Evolutionary conservation across 2,113 vertebrate genomes (phyloP).

Genomic region (Xyliphius kryptos): DNA sequence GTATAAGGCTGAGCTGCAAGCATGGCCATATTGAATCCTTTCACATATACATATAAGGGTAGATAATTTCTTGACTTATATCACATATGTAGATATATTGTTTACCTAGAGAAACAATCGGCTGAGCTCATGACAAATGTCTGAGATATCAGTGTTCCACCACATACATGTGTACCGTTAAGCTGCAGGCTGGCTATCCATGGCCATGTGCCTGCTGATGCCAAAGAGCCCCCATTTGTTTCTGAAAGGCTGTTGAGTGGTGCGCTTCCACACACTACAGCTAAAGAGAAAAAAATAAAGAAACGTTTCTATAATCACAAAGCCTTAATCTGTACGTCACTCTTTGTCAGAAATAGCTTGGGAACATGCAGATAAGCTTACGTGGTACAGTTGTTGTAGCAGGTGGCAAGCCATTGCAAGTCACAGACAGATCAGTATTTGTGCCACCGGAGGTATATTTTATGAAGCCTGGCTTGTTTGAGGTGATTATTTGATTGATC

Average conservation of each 20-base stretch:
- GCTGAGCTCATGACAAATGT: slow-evolving; percentile 58
- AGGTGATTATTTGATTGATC: slow-evolving; percentile 26
- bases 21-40: too few species aligned
- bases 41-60: too few species aligned
- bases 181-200: slow-evolving; percentile 70
- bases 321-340: not conserved
- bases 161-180: slow-evolving; percentile 51
- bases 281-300: slow-evolving; percentile 27
- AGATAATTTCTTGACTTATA: too few species aligned
- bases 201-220: slow-evolving; percentile 52
- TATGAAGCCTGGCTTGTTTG: slow-evolving; percentile 40
- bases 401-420: not conserved
- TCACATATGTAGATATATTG: too few species aligned
- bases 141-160: slow-evolving; percentile 59
- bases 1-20: too few species aligned
- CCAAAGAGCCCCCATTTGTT: slow-evolving; percentile 2
- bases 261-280: slow-evolving; percentile 51
- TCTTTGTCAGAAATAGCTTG: too few species aligned
- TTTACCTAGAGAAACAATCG: slow-evolving; percentile 53
- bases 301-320: not conserved
- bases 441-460: slow-evolving; percentile 42
- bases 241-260: slow-evolving; percentile 19
- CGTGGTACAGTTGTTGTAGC: slow-evolving; percentile 1
- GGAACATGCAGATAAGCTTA: too few species aligned
- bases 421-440: slow-evolving; percentile 42